Evolutionary conservation across 2,888 invertebrate species (phyloP).

Genomic region (Lepeophtheirus nordmannii): DNA sequence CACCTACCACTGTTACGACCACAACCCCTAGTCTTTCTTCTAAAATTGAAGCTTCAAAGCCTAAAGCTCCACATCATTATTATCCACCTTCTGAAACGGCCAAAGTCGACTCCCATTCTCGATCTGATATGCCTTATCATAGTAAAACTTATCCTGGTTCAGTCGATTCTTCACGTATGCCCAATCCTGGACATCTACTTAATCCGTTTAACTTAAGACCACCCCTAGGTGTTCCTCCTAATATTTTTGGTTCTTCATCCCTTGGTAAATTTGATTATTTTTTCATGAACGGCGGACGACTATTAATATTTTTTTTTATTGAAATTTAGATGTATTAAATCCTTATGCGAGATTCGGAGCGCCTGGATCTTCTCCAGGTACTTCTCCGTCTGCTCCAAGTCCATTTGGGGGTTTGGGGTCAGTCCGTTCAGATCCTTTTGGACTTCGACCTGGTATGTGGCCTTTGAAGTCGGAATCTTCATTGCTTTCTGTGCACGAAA

Average conservation of each 20-base stretch:
- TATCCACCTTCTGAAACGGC: too few species aligned
- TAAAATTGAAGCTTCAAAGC: not conserved
- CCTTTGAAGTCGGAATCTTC: conserved; percentile 3
- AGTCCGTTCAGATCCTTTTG: not conserved
- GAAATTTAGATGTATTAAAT: not conserved
- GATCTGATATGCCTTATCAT: too few species aligned
- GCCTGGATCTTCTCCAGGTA: not conserved
- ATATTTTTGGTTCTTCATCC: not conserved
- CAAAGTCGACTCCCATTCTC: too few species aligned
- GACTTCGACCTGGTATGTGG: conserved; percentile 8
- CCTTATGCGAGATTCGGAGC: conserved; percentile 6
- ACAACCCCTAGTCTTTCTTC: conserved; percentile 7
- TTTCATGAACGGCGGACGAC: not conserved
- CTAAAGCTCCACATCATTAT: too few species aligned
- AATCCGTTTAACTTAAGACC: not conserved
- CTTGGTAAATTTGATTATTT: not conserved
- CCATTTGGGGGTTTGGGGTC: conserved; percentile 16
- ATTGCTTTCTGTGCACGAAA: not conserved
- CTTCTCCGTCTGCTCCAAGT: not conserved
- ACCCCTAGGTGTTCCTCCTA: not conserved
- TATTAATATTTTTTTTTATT: not conserved
- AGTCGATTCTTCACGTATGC: not conserved
- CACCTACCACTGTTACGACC: not conserved
- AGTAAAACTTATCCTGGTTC: not conserved
- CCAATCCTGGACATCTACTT: conserved; percentile 1